Conservation (phyloP, 2,888 invertebrate species). For the Adineta ricciae region DNA sequence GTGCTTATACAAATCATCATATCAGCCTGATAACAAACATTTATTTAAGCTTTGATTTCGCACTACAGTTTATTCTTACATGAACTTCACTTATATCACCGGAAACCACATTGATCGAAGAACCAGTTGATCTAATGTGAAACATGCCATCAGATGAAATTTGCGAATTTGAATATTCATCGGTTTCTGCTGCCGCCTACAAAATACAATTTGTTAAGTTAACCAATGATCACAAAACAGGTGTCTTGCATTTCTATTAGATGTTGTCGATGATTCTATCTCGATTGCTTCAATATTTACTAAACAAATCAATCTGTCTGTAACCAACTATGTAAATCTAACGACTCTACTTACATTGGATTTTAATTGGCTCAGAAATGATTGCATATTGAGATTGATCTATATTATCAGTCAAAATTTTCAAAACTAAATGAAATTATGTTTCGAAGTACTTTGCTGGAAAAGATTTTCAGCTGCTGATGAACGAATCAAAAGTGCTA, state of each 20-base stretch:
- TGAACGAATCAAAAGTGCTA: background rate
- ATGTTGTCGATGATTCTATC: background rate
- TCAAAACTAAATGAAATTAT: background rate
- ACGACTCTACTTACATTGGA: background rate
- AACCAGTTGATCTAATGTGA: background rate
- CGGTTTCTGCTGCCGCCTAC: too few relatives aligned
- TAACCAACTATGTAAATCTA: too few relatives aligned
- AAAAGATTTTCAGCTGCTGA: background rate
- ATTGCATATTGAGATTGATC: background rate
- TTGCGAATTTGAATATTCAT: background rate
- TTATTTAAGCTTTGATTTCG: too few relatives aligned
- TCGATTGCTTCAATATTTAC: background rate
- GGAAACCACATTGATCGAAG: background rate
- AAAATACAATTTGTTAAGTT: too few relatives aligned
- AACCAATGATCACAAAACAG: too few relatives aligned
- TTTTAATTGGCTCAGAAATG: background rate
- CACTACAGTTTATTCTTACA: background rate
- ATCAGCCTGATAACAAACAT: background rate
- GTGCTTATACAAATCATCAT: background rate
- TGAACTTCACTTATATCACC: background rate
- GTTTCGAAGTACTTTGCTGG: background rate
- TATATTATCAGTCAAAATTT: background rate
- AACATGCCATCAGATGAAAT: background rate
- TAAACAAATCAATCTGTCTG: background rate
- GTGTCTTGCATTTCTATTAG: too few relatives aligned